Evolutionary conservation across 2,888 invertebrate genomes (phyloP).

Genomic region (Ramazzottius varieornatus): DNA sequence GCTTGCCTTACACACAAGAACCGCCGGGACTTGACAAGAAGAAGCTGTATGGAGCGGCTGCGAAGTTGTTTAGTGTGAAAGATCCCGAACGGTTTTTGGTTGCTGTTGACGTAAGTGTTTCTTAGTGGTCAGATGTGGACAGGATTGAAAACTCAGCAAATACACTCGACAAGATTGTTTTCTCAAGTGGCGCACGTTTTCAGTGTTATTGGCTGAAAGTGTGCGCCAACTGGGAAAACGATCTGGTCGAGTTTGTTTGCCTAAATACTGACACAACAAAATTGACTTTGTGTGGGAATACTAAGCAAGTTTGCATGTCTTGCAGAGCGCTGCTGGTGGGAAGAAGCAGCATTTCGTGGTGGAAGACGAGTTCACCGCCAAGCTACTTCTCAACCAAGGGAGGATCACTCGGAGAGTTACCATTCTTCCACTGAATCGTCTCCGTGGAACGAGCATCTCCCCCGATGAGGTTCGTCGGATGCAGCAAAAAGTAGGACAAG

Average conservation of each 20-base stretch:
- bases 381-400: constrained; percentile 53
- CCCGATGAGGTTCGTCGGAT: constrained; percentile 26
- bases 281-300: too few relatives aligned
- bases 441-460: constrained; percentile 37
- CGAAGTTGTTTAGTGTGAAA: constrained; percentile 44
- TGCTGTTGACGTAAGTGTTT: not conserved
- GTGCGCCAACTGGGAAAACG: too few relatives aligned
- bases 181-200: too few relatives aligned
- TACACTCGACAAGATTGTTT: too few relatives aligned
- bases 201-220: not conserved
- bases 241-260: not conserved
- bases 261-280: constrained; percentile 26
- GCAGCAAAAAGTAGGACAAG: constrained; percentile 37
- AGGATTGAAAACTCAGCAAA: too few relatives aligned
- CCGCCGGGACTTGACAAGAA: constrained; percentile 36
- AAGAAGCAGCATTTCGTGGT: constrained; percentile 65
- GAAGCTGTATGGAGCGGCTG: constrained; percentile 45
- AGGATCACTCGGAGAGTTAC: constrained; percentile 51
- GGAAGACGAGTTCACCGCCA: constrained; percentile 55
- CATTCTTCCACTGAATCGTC: constrained; percentile 70
- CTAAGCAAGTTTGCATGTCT: too few relatives aligned
- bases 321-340: constrained; percentile 61
- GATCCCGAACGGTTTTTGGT: constrained; percentile 29
- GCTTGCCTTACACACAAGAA: constrained; percentile 7
- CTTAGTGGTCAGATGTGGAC: too few relatives aligned